Base-by-base conservation (phyloP, 2,888 invertebrate species). In the Psylliodes chrysocephalus region DNA sequence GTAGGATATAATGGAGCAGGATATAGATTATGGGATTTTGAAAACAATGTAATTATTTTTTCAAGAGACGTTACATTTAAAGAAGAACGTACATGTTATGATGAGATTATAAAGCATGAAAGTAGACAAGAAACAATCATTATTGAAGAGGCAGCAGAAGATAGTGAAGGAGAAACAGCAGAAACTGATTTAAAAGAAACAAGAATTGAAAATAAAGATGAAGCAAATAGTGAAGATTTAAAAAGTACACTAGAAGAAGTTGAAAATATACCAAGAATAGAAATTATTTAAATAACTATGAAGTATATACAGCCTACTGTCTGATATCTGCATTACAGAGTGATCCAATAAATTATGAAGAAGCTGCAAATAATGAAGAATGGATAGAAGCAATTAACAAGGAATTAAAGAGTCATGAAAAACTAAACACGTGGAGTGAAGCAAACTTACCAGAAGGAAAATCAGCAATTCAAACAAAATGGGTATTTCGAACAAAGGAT, bases 61-160 rank as follows among this genome's bases (percentile, higher is more conserved):
- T 66, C 68, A 44, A 64, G 69, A 69, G 68, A 72, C 64, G 70
- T 73, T 18, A 64, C n/a, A 60, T 71, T 74, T 46, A 61, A 71
- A n/a, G n/a, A n/a, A n/a, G n/a, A n/a, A n/a, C n/a, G n/a, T n/a
- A n/a, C n/a, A n/a, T n/a, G n/a, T n/a, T n/a, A n/a, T n/a, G n/a
- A n/a, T n/a, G n/a, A n/a, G n/a, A n/a, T n/a, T n/a, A n/a, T n/a
- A n/a, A n/a, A 53, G 73, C 72, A 62, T 47, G 14, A 44, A 63
- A 54, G 40, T 42, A 7, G 12, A 49, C 18, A 60, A 14, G 2
- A 55, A 35, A 1, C n/a, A 44, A 12, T 42, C 19, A 64, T 22
- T 22, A 47, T 35, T 10, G 44, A 57, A n/a, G 47, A 8, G 19
- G 33, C 15, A n/a, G 35, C 4, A 38, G 30, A 6, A 35, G 30